Evolutionary conservation across 1,140 invertebrate species (phyloP), one percentile per base, ranked within the genome.

Genomic region (Mesaphorura yosii): DNA sequence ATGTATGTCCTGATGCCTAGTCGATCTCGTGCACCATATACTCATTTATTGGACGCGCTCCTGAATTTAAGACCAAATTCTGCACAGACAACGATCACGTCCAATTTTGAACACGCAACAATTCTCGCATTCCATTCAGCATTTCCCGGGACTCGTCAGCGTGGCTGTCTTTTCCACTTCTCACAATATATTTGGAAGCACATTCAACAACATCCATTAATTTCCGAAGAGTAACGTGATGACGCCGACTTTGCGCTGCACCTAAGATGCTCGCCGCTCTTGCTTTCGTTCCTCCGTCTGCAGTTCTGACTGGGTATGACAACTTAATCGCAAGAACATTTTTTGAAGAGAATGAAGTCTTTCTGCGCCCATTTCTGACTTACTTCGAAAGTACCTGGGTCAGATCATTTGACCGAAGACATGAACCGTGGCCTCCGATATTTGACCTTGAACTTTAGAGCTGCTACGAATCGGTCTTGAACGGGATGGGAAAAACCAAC

Each of bases 141-240:
- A 1, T 56, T 51, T 39, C 47, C 54, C 7, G 28, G 28, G 27
- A 29, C 23, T 1, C 3, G 5, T n/a, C 14, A 10, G 23, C 15
- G 54, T 3, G 54, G 47, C 20, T 56, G 47, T 37, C 46, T 37
- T 34, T 56, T 56, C 41, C 54, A 56, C 25, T 56, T 56, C 25
- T 10, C 17, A 37, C 54, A 51, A 38, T 15, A 14, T 45, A 1
- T 56, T 4, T 56, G 49, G 48, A 27, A 31, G 6, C 14, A 47
- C 5, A 37, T 56, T 34, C 48, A 56, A 47, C 31, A 34, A 34
- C 10, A 34, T n/a, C 31, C 31, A n/a, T 10, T 10, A 34, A n/a
- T 34, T 10, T n/a, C n/a, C 10, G 10, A n/a, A n/a, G n/a, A 34
- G 31, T 34, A 34, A 10, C 10, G 10, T n/a, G 10, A 10, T n/a